Evolutionary conservation across 1,140 invertebrate species (phyloP), one percentile per base, ranked within the genome.

Genomic region (Nylanderia fulva): DNA sequence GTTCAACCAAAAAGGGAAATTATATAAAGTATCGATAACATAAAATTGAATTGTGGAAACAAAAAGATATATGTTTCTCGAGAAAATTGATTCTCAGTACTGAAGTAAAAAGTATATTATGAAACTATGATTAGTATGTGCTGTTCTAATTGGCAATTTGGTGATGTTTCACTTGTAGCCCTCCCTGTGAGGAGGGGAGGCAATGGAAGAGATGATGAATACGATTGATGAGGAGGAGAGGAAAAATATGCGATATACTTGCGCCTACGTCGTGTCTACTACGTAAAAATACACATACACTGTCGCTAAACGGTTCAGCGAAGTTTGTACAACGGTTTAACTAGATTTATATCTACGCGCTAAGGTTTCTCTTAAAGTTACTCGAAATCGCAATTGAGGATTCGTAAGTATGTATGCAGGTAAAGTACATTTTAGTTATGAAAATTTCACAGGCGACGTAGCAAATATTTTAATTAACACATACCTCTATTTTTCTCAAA

Each of bases 141-240:
- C 71, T 88, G 90, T 93, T 94, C 94, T 95, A 95, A 95, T 95
- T 94, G 91, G 89, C 86, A 91, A 91, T 95, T 95, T 94, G 94
- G 92, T 94, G 92, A 94, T 95, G 93, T 95, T 95, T 95, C 92
- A 94, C 94, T 95, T 95, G 91, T 94, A 95, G 94, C 93, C 94
- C 94, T 94, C 94, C 94, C 92, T 93, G 93, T 92, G 93, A 92
- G 93, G 93, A 94, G 93, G 93, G 93, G 91, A 93, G 92, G 89
- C 91, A 92, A 91, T 89, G 89, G 92, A 90, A 91, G 91, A 92
- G 82, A 91, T 87, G 86, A 91, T 86, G 87, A 85, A 87, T 82
- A 87, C 85, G 74, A 74, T 91, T 83, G 86, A 56, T 87, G 82
- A 90, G 61, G 87, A 84, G 79, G 74, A 75, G 80, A 80, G 85